Base-by-base conservation (phyloP, 2,888 invertebrate genomes). In the Xestoiulus laeticollis region DNA sequence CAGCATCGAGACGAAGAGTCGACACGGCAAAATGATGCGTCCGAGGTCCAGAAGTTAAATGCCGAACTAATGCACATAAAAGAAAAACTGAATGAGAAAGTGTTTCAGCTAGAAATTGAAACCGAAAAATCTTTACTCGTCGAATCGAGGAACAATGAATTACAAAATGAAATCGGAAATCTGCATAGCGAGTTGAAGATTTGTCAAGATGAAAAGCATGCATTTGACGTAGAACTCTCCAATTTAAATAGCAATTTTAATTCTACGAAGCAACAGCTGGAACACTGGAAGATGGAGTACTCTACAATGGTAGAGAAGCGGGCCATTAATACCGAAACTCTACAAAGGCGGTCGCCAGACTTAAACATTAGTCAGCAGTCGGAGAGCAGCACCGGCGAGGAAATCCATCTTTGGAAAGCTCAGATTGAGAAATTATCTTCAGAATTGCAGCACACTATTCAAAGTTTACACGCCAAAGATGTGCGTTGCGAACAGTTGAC, bases 401-500 rank as follows among this genome's bases (percentile, higher is more conserved):
- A 59, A n/a, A 59, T 48, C 19, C 48, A 48, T 14, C 48, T 48
- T 48, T 48, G 14, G 19, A 85, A 78, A 14, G 14, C 84, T 78
- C 88, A 89, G 30, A 85, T 89, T n/a, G 87, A 87, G 92, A 93
- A 87, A 53, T 92, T 93, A 38, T 93, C 94, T 90, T 94, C 95
- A 0, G 96, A 96, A 91, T 92, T 96, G 87, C 96, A 97, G 91
- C 93, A 96, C 87, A 96, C 96, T 0, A 92, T 96, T 82, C 96
- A 96, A 91, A 96, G 96, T 95, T 92, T 97, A 87, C 97, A 97
- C 91, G 96, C 96, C 91, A 94, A 96, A 89, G 97, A 97, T 90
- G 95, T 97, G 88, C 94, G 96, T 0, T 96, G 96, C 91, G 97
- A 97, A 91, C 97, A 97, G 91, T 93, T 97, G 88, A 96, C 96